Evolutionary conservation across 2,113 vertebrate genomes (phyloP), one percentile per base, ranked within the genome.

Genomic region (Coracopsis vasa): DNA sequence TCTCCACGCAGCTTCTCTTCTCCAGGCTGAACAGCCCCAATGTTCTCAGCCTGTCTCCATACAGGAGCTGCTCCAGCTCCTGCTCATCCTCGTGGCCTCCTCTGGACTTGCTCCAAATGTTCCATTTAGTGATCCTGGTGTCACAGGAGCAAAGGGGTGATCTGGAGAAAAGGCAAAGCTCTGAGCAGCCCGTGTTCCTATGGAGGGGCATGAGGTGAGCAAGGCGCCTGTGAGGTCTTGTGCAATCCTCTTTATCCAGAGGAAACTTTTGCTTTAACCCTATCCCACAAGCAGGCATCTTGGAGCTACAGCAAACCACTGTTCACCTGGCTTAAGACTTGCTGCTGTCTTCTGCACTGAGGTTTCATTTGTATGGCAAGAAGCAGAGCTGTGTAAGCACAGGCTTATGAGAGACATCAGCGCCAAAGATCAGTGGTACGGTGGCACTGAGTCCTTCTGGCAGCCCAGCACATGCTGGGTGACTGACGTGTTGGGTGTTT

Each of bases 131-230:
- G 72, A 29, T 39, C 50, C 84, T 56, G 45, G 58, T 91, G 61
- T 23, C 31, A 51, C 41, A 25, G 50, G 29, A 64, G 24, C 28
- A 3, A 3, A 0, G 2, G 41, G 65, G 20, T 29, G 44, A 51
- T 13, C 13, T 39, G 70, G 33, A 64, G 42, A n/a, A 79, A 64
- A 86, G 37, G 35, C 50, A 77, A 41, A 92, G 47, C 39, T 25
- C n/a, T 21, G 62, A 44, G 65, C 51, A 78, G 42, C 5, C 20
- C 53, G 4, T 0, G 4, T 28, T 71, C 35, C 50, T 47, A 0
- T 4, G 16, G 45, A 16, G n/a, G 54, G 17, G 45, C 44, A 70
- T 0, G 0, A 44, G 73, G 37, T 1, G 6, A 41, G n/a, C 31
- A 47, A 14, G 1, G 0, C 5, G 8, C 17, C 42, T 35, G 10